A percentile compares a stretch with the other conserved stretches of the same genome.
Conservation (phyloP, 2,113 vertebrate genomes). For the Pristiophorus japonicus region DNA sequence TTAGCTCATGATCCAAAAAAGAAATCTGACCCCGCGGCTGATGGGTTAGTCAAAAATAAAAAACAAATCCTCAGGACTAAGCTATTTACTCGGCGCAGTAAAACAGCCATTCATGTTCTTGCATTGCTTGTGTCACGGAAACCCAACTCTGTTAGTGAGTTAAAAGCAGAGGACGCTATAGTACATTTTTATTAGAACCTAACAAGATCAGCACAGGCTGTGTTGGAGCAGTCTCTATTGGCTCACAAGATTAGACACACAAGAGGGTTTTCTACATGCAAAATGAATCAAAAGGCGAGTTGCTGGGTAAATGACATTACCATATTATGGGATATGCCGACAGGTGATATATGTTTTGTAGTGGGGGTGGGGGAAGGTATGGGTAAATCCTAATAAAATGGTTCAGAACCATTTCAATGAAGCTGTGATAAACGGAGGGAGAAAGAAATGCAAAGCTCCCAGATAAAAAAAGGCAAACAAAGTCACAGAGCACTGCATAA, state of each 20-base stretch:
- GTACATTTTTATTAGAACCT: constrained; percentile 30
- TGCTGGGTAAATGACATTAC: constrained; percentile 19
- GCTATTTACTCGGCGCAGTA: constrained; percentile 38
- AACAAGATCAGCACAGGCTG: constrained; percentile 28
- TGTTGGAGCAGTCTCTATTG: neutral
- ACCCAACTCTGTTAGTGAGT: constrained; percentile 3
- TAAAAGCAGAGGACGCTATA: constrained; percentile 24
- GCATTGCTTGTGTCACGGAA: neutral
- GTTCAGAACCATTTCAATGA: neutral
- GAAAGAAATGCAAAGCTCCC: too few species aligned
- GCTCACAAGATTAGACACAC: constrained; percentile 33
- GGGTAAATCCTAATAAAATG: neutral
- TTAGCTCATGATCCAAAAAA: constrained; percentile 72
- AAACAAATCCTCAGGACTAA: constrained; percentile 41
- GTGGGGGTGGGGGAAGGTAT: neutral
- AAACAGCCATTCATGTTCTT: constrained; percentile 28
- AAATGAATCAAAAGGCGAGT: constrained; percentile 3
- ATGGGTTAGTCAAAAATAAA: constrained; percentile 51
- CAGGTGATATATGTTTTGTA: neutral
- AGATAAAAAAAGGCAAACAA: neutral
- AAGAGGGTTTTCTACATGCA: constrained; percentile 30
- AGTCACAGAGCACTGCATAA: neutral
- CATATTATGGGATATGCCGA: neutral
- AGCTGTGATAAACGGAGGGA: neutral
- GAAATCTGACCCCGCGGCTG: constrained; percentile 67